Base-by-base conservation (phyloP, 2,113 vertebrate species). In the Spilogale gracilis region DNA sequence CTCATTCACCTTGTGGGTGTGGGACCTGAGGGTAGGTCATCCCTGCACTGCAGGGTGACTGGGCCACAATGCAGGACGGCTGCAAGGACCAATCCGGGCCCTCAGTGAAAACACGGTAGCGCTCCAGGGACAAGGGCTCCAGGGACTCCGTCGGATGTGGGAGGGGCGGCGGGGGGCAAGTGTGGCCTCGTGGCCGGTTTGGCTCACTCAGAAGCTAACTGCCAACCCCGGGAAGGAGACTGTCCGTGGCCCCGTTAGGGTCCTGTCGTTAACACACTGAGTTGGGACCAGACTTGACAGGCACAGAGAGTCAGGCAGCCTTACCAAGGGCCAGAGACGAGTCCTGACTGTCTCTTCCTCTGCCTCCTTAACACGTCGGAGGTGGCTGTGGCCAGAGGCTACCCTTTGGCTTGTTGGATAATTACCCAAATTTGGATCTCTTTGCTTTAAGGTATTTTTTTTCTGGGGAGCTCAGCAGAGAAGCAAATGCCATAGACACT, bases 381-480 rank as follows among this genome's bases (percentile, higher is more conserved):
- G 45, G 60, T 94, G 96, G 94, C n/a, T 87, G 67, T 91, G 90
- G 90, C 84, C 97, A 20, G 58, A 80, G 80, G 88, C 81, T 45
- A 78, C 76, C 95, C 73, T 96, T 9, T 48, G 97, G 97, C 91
- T 32, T 91, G 88, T 93, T 43, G 94, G 85, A 84, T 96, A 95
- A 98, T 98, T 94, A 91, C 9, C 78, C 18, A 54, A 1, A 83
- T 90, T 16, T n/a, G 93, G 80, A 63, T 86, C 95, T 85, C 89
- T 67, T 78, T 94, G 60, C 94, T 96, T 52, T 95, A 91, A 95
- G 83, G 81, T 1, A 23, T 60, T 52, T 91, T 81, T 83, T 91
- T 92, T 74, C 25, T 27, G 81, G 56, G 74, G 86, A 89, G 80
- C 92, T 96, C 89, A 11, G 45, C 50, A 96, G 78, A 90, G 97